phyloP scores from a whole-genome alignment of 2,888 invertebrate genomes.

The Thysanoteuthis rhombus region DNA sequence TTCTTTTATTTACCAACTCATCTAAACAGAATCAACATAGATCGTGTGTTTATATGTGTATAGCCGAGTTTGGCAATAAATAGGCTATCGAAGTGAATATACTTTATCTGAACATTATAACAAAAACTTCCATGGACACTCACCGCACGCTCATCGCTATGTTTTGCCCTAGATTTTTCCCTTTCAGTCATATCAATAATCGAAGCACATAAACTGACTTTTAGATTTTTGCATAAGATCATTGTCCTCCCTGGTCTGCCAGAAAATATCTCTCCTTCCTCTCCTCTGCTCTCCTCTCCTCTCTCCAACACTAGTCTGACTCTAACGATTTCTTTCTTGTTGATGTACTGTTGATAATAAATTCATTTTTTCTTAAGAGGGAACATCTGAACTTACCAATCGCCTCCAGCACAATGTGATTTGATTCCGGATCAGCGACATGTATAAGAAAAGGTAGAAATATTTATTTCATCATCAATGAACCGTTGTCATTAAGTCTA shows the following conservation, averaged over 20 bases:
- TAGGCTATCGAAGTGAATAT: neutral
- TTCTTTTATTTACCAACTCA: no score
- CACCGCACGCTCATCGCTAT: neutral
- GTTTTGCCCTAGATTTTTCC: neutral
- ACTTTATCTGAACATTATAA: neutral
- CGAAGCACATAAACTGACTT: neutral
- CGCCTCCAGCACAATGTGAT: neutral
- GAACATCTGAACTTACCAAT: neutral
- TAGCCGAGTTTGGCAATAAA: neutral
- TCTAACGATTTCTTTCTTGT: neutral
- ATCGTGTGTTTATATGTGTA: neutral
- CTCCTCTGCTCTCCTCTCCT: neutral
- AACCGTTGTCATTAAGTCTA: no score
- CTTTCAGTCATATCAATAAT: neutral
- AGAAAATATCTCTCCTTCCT: neutral
- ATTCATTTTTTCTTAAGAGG: neutral
- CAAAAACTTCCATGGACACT: neutral
- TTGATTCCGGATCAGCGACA: neutral
- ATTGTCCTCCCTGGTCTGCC: no score
- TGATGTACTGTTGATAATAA: neutral
- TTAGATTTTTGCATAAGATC: neutral
- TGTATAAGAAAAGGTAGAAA: neutral
- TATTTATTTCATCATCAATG: no score
- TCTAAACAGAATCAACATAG: no score
- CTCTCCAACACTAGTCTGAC: neutral